Evolutionary conservation across 2,113 vertebrate species (phyloP), one percentile per base, ranked within the genome.

Genomic region (Microcebus lehilahytsara): DNA sequence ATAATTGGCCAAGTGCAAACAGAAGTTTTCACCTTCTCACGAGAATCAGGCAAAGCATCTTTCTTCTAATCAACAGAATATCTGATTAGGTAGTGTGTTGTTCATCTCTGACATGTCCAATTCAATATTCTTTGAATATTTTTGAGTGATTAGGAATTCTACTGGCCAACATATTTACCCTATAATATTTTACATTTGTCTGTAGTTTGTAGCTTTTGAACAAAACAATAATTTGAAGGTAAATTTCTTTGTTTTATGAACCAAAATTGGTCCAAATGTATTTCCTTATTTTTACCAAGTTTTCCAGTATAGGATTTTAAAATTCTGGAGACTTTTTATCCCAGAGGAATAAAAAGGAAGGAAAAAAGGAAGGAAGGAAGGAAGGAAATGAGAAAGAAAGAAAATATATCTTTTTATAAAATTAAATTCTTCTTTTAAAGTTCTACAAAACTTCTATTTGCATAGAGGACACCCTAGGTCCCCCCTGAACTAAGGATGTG

Each of bases 201-300:
- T 94, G 72, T 97, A 94, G 92, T 67, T 94, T 90, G 3, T 96
- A 32, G 37, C 88, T 97, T 97, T 79, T 92, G 71, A 97, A 92
- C 0, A 19, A 42, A 97, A 19, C 37, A 84, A 5, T 80, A 6
- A 67, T 64, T 71, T 89, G 62, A 95, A 85, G n/a, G 58, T 6
- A 51, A 53, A 37, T 95, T 94, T 89, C 37, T 42, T 30, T 60
- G 6, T 86, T 95, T 77, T 62, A 51, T 58, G 42, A 91, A 77
- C 12, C 20, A 95, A 85, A 77, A 64, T 86, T 56, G 8, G 25
- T 93, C 49, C 56, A 78, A 92, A 84, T 77, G 75, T 49, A 89
- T 93, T 86, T 72, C 23, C 34, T 56, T 64, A 17, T 85, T 72
- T 81, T 75, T 71, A 80, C 62, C 23, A 58, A 1, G 42, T 49